A percentile compares a stretch with the other conserved stretches of the same genome.
phyloP scores from a whole-genome alignment of 2,888 invertebrate genomes.

The Thecophora atra region DNA sequence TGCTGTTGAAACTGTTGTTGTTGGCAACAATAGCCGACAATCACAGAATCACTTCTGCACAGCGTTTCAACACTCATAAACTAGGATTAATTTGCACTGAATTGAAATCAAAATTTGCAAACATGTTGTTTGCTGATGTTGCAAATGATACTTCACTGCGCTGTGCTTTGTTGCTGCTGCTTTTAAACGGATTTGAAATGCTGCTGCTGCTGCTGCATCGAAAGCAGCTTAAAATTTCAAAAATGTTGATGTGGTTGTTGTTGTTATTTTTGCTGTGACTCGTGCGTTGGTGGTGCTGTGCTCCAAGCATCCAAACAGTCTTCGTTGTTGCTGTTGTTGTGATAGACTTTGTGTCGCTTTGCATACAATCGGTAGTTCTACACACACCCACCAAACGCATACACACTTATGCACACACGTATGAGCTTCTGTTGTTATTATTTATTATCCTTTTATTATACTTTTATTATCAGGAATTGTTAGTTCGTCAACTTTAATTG shows the following conservation, averaged over 20 bases:
- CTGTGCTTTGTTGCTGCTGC: background rate
- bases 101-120: conserved; percentile 64
- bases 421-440: background rate
- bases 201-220: background rate
- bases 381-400: too few species aligned
- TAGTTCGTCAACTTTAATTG: conserved; percentile 36
- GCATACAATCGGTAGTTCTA: background rate
- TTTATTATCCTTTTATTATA: too few species aligned
- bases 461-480: conserved; percentile 34
- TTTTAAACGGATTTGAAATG: background rate
- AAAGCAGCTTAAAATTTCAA: background rate
- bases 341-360: conserved; percentile 1
- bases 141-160: background rate
- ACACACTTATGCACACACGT: too few species aligned
- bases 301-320: too few species aligned
- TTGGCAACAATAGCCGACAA: conserved; percentile 57
- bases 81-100: conserved; percentile 67
- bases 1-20: conserved; percentile 5
- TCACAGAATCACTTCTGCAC: conserved; percentile 46
- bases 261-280: background rate
- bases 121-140: conserved; percentile 17
- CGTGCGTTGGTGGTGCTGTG: background rate
- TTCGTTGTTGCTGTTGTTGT: background rate
- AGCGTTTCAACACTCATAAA: conserved; percentile 63
- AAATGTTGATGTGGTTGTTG: background rate